Evolutionary conservation across 2,797 vertebrate species (phyloP), one percentile per base, ranked within the genome.

Genomic region (Sebastes wilsoni): DNA sequence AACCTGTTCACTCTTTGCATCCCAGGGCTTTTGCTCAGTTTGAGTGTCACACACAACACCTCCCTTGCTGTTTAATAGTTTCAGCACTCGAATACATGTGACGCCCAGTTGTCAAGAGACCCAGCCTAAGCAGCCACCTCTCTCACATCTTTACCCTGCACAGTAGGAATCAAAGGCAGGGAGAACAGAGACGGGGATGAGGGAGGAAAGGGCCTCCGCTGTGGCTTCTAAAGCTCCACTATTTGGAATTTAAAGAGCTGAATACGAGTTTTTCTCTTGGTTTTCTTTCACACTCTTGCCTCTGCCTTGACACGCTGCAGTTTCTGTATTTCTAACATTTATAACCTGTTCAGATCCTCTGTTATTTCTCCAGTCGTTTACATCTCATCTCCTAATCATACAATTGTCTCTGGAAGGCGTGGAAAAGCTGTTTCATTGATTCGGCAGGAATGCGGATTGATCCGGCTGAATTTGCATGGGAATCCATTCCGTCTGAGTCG

Each of bases 1-100:
- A 23, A 20, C 22, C 25, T 16, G 65, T 61, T 18, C 60, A 4
- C 30, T 46, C 25, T 6, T 16, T 18, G 25, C 14, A 6, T 75
- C 64, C 20, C 38, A 10, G 56, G 34, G 73, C 27, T 46, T 69
- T 36, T 34, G 23, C 13, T 76, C 20, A 14, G 25, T 23, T 52
- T 72, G 20, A 60, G 4, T 66, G 18, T 68, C 56, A 14, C 62
- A 60, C 49, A 16, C 27, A 18, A 8, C 32, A 3, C 38, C 22
- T 62, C 38, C 32, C 28, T 23, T 10, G 64, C 95, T 95, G 93
- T 91, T 94, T 90, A 94, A 95, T 96, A 96, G 96, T 96, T 96
- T 95, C 92, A 93, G 88, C 75, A 94, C 89, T 4, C 5, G 87
- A 88, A 93, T 92, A 90, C 59, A 42, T 93, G 86, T 87, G 93